Base-by-base conservation (phyloP, 2,797 vertebrate genomes). In the Psittacula derbiana region DNA sequence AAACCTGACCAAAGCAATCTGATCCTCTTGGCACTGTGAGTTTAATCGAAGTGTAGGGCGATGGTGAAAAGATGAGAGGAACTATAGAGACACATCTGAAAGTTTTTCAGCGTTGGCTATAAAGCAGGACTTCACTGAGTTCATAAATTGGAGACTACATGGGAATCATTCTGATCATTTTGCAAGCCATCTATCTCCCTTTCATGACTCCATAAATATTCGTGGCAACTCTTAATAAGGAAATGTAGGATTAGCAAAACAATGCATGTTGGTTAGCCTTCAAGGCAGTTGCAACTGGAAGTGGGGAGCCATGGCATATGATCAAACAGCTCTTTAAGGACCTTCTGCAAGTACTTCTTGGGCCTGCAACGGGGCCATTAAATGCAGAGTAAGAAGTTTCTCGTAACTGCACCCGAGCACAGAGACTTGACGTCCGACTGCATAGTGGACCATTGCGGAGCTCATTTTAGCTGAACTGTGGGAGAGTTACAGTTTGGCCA, bases 161-260 rank as follows among this genome's bases (percentile, higher is more conserved):
- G 53, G 76, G 76, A 86, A 91, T 87, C 40, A 23, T 88, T 74
- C n/a, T 69, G 74, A 58, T 89, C 43, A 10, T 92, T 86, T 87
- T 89, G 83, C 75, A 90, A 92, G 62, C 75, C 72, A 36, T 95
- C 79, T 90, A 88, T 94, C 94, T 91, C 71, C 52, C 83, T 95
- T 95, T 96, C 95, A 95, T 83, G 88, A 94, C 88, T 85, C 67
- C 86, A 85, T 96, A 96, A 92, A 95, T 87, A 31, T 71, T 67
- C 82, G 88, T 92, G 78, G 61, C 83, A 57, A 33, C 38, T 93
- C 70, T 96, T 94, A 90, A 95, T 95, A 93, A 92, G 88, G 94
- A 96, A 96, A 93, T 90, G 93, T 95, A 94, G 78, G 86, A 90
- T 94, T 95, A 94, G 67, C 10, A 12, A 80, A 91, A 83, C 75